These are phyloP conservation scores for Dione vanillae DNA, from an alignment of 2,888 invertebrate species.

Conservation along the genomic window DNA sequence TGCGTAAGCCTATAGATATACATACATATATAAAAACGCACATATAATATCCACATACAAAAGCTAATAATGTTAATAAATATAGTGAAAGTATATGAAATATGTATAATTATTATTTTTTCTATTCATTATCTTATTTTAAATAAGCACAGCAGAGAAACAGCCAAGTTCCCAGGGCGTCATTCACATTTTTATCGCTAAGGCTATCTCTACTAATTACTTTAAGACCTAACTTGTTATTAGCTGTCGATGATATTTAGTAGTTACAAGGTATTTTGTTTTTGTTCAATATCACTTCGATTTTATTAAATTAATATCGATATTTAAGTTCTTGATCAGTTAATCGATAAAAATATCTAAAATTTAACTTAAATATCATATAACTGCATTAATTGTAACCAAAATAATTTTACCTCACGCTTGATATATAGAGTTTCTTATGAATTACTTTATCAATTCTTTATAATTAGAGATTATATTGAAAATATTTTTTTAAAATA, in stretches of 20 bases:
- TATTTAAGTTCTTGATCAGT: background rate
- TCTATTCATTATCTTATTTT: conserved; percentile 8
- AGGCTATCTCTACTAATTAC: conserved; percentile 50
- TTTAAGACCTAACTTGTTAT: conserved; percentile 45
- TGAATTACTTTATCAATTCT: no score
- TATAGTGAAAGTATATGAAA: conserved; percentile 4
- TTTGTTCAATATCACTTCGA: conserved; percentile 5
- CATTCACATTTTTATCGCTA: conserved; percentile 46
- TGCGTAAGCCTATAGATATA: no score
- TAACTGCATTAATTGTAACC: no score
- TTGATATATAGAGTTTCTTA: background rate
- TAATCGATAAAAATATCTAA: no score
- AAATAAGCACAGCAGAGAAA: conserved; percentile 37
- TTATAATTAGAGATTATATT: no score
- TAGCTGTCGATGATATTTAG: conserved; percentile 42
- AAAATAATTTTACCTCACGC: no score
- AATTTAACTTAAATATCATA: background rate
- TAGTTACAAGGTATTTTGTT: conserved; percentile 21
- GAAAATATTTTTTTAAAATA: background rate
- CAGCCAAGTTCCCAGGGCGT: conserved; percentile 48
- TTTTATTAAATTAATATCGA: background rate
- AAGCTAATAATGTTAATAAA: background rate
- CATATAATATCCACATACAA: no score
- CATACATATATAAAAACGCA: no score
- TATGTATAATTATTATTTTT: background rate